Evolutionary conservation across 1,140 invertebrate species (phyloP).

Genomic region (Melipona quadrifasciata): DNA sequence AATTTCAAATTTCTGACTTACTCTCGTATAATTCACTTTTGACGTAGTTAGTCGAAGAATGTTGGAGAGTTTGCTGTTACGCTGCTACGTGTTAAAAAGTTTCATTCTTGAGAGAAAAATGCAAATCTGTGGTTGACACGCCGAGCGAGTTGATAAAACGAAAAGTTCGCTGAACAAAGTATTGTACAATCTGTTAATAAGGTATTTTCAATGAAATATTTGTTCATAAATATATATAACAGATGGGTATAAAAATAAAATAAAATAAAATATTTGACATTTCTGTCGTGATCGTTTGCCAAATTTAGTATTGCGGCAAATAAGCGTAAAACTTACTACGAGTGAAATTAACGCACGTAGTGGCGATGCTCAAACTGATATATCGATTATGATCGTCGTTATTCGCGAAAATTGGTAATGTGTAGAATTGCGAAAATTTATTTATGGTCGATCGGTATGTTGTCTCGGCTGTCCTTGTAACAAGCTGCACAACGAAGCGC

Average conservation of each 20-base stretch:
- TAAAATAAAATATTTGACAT: neutral
- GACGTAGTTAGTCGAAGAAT: neutral
- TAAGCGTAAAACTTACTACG: neutral
- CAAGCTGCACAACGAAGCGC: neutral
- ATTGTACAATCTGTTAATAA: no score
- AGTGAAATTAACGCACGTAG: neutral
- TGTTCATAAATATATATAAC: neutral
- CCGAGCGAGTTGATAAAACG: no score
- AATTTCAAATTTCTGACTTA: neutral
- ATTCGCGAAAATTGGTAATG: slow-evolving; percentile 39
- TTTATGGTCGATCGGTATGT: slow-evolving; percentile 5
- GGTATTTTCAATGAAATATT: neutral
- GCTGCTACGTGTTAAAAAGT: neutral
- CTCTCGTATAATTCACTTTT: neutral
- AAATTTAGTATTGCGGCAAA: neutral
- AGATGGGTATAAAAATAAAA: no score
- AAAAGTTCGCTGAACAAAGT: no score
- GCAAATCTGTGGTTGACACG: neutral
- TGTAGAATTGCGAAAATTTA: neutral
- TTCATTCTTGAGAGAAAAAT: neutral
- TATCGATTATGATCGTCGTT: slow-evolving; percentile 19
- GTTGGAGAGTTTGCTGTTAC: neutral
- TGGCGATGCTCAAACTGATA: neutral
- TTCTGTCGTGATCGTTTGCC: neutral
- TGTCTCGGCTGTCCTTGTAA: neutral